Conservation (phyloP, 2,888 invertebrate genomes). For the Drosophila mimetica region DNA sequence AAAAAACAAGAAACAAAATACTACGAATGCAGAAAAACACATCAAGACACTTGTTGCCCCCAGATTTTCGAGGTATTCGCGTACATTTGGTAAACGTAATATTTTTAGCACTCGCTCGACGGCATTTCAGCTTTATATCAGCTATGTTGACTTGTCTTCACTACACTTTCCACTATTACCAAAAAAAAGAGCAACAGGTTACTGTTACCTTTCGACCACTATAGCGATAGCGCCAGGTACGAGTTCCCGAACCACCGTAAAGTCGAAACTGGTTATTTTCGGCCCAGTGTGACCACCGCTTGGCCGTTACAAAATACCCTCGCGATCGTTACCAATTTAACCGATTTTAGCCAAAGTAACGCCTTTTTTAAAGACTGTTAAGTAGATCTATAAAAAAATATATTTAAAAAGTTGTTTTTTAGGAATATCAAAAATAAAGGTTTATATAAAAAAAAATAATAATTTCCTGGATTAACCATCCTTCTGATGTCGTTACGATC, state of each 20-base stretch:
- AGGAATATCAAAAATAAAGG: no score
- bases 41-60: slow-evolving; percentile 21
- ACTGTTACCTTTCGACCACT: slow-evolving; percentile 22
- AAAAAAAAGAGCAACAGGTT: slow-evolving; percentile 34
- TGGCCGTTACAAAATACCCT: not conserved
- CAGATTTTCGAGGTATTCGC: not conserved
- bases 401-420: no score
- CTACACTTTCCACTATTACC: slow-evolving; percentile 32
- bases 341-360: no score
- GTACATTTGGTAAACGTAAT: not conserved
- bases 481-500: no score
- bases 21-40: not conserved
- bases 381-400: no score
- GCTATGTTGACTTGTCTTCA: slow-evolving; percentile 18
- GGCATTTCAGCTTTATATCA: slow-evolving; percentile 13
- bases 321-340: not conserved
- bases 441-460: no score
- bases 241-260: slow-evolving; percentile 27
- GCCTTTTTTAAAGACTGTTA: no score
- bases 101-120: slow-evolving; percentile 8
- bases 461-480: no score
- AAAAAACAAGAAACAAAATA: not conserved
- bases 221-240: slow-evolving; percentile 22
- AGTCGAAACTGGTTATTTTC: slow-evolving; percentile 31
- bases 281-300: slow-evolving; percentile 5